These are phyloP conservation scores for Papilio machaon DNA, from an alignment of 1,140 invertebrate genomes.

Conservation along the genomic window DNA sequence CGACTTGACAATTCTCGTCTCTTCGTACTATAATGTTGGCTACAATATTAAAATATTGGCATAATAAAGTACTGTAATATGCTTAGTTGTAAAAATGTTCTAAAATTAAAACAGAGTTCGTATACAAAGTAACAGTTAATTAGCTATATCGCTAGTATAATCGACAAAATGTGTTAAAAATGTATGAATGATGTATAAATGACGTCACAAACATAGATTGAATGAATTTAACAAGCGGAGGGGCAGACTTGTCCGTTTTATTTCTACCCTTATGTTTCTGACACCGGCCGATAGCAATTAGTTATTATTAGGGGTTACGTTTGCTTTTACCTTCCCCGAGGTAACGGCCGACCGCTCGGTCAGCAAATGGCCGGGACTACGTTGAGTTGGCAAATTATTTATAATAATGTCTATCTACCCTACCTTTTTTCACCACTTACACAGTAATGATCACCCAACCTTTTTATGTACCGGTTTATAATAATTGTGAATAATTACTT, in stretches of 20 bases:
- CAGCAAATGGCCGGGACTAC: constrained; percentile 46
- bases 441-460: neutral
- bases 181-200: neutral
- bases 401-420: constrained; percentile 42
- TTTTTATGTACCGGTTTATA: neutral
- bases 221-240: neutral
- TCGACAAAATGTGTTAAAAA: too few relatives aligned
- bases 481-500: neutral
- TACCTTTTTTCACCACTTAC: neutral
- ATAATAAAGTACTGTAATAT: neutral
- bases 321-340: constrained; percentile 37
- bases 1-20: constrained; percentile 21
- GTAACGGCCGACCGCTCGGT: constrained; percentile 52
- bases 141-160: too few relatives aligned
- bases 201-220: neutral
- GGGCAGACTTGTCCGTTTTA: neutral
- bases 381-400: constrained; percentile 65
- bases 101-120: neutral
- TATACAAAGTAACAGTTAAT: too few relatives aligned
- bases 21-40: neutral
- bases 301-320: constrained; percentile 42
- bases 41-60: neutral
- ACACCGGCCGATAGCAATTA: constrained; percentile 25
- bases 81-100: neutral
- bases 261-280: constrained; percentile 32